Percentiles rank a stretch among this genome's conserved stretches.
Evolutionary conservation across 2,888 invertebrate species (phyloP).

Genomic region (Lochmaea capreae): DNA sequence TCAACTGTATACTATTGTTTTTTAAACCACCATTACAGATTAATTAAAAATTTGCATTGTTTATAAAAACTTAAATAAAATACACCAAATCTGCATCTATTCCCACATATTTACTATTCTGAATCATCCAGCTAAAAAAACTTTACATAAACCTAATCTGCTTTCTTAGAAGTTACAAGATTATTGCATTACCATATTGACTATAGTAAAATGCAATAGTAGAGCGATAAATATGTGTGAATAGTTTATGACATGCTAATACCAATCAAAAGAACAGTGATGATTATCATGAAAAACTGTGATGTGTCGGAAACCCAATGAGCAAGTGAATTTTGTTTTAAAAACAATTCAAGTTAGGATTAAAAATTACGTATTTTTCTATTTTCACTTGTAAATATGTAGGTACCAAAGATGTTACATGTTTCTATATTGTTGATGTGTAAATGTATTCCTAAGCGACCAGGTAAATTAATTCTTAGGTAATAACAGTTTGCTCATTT

Average conservation of each 20-base stretch:
- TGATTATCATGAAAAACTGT: slow-evolving; percentile 32
- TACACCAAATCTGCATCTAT: background rate
- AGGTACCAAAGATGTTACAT: slow-evolving; percentile 43
- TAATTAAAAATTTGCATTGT: background rate
- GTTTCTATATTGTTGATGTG: slow-evolving; percentile 46
- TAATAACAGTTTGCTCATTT: slow-evolving; percentile 42
- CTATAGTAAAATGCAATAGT: too few relatives aligned
- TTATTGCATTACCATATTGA: too few relatives aligned
- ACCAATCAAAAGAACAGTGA: slow-evolving; percentile 21
- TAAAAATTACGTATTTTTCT: slow-evolving; percentile 41
- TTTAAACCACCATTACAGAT: background rate
- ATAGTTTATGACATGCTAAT: background rate
- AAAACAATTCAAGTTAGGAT: slow-evolving; percentile 38
- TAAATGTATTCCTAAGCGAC: slow-evolving; percentile 45
- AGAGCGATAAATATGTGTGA: slow-evolving; percentile 1
- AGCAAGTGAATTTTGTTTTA: slow-evolving; percentile 34
- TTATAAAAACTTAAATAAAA: slow-evolving; percentile 14
- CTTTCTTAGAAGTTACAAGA: too few relatives aligned
- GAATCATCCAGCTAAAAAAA: background rate
- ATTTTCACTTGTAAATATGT: slow-evolving; percentile 41
- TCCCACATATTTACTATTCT: background rate
- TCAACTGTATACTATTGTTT: background rate
- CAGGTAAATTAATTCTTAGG: slow-evolving; percentile 37
- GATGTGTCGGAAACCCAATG: slow-evolving; percentile 31
- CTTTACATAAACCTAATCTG: background rate